Evolutionary conservation across 35 echinoderm and acorn worm species (phyloP).

Genomic region (Eucidaris tribuloides): DNA sequence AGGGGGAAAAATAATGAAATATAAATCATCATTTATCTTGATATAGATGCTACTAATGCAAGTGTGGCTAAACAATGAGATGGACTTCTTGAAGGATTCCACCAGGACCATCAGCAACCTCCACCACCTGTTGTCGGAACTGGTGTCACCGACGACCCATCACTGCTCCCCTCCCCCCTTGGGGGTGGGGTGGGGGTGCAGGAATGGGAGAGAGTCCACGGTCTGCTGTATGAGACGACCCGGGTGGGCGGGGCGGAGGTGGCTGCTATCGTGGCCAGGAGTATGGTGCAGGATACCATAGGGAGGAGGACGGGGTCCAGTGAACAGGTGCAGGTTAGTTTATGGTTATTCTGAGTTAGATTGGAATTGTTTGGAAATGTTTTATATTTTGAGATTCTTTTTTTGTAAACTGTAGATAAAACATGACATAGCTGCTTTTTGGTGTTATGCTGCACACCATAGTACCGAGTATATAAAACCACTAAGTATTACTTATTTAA

Average conservation of each 20-base stretch:
- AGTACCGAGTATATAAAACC: too few relatives aligned
- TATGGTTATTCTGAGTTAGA: too few relatives aligned
- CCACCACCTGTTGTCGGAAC: conserved; percentile 30
- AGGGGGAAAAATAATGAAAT: neutral
- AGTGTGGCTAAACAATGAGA: conserved; percentile 82
- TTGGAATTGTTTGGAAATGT: too few relatives aligned
- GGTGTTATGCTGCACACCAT: too few relatives aligned
- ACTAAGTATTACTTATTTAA: too few relatives aligned
- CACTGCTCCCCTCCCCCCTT: neutral
- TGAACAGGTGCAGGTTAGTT: too few relatives aligned
- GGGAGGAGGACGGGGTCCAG: too few relatives aligned
- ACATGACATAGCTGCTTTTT: too few relatives aligned
- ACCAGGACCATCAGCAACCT: conserved; percentile 7
- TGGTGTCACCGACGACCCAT: conserved; percentile 2
- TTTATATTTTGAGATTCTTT: too few relatives aligned
- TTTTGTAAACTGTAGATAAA: too few relatives aligned
- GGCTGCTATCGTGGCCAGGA: conserved; percentile 57
- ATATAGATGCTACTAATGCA: conserved; percentile 74
- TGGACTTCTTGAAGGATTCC: conserved; percentile 44
- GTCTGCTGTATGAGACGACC: conserved; percentile 45
- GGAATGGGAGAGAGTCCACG: conserved; percentile 29
- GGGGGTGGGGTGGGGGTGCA: neutral
- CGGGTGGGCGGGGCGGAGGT: conserved; percentile 68
- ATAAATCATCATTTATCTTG: neutral
- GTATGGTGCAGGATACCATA: conserved; percentile 42